Conservation (phyloP, 2,797 vertebrate genomes). For the Pangasius macronema region DNA sequence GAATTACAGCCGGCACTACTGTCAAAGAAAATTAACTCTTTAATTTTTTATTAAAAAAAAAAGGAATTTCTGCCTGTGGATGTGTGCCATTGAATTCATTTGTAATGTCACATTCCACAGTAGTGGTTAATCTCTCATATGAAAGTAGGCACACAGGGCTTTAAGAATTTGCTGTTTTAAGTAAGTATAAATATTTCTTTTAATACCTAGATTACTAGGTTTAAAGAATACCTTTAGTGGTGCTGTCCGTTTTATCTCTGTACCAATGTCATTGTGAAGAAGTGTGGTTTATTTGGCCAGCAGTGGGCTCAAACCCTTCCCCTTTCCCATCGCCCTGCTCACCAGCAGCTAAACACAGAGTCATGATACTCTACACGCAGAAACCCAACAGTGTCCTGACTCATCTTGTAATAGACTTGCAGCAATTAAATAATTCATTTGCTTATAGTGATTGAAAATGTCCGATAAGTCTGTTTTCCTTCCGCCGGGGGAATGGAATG, state of each 20-base stretch:
- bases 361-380: not conserved
- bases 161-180: not conserved
- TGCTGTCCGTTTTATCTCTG: not conserved
- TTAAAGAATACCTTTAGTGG: not conserved
- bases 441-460: not conserved
- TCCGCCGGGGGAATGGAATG: too few species aligned
- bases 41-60: too few species aligned
- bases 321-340: not conserved
- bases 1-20: too few species aligned
- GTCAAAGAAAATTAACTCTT: not conserved
- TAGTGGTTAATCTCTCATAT: not conserved
- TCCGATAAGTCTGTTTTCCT: not conserved
- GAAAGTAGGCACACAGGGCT: not conserved
- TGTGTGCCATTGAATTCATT: not conserved
- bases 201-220: not conserved
- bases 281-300: not conserved
- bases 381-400: not conserved
- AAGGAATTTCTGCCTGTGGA: too few species aligned
- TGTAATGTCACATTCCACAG: not conserved
- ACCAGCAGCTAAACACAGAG: not conserved
- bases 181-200: not conserved
- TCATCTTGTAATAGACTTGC: not conserved
- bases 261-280: not conserved
- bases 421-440: not conserved
- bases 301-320: not conserved